Evolutionary conservation across 1,140 invertebrate species (phyloP), one percentile per base, ranked within the genome.

Genomic region (Rhagoletis zephyria): DNA sequence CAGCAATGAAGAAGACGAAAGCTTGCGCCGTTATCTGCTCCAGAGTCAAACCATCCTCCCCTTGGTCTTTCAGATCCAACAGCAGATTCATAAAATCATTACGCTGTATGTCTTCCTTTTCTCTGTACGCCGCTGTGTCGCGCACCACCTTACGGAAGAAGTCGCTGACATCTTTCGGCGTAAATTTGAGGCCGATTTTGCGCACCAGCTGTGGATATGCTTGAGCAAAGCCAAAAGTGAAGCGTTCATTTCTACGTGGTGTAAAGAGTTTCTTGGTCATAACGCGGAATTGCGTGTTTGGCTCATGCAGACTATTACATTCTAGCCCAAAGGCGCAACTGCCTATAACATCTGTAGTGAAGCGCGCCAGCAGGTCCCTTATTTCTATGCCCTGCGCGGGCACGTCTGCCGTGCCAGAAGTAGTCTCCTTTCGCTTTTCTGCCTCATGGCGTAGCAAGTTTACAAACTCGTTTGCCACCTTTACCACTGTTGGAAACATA

Each of bases 301-400:
- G 92, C 87, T 94, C 90, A 4, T 91, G 91, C 5, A 94, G 90
- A 19, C 93, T 92, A 85, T 94, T 93, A 45, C 93, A 93, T 16
- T 94, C 93, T 3, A 94, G 88, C 0, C 94, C 94, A 77, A 94
- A 95, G 16, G 93, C 94, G 87, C 93, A 93, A 9, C 91, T 93
- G 0, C 94, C 94, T 42, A 95, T 94, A 1, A 94, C 92, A 90
- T 96, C 95, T 64, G 95, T 95, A 0, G 95, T 94, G 88, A 94
- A 96, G 77, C 94, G 93, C 0, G 94, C 94, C 74, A 95, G 94
- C 2, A 95, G 89, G 30, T 96, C 94, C 16, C 94, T 94, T 59
- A 95, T 93, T 89, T 95, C 94, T 1, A 95, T 77, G 60, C 90
- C 88, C 42, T 3, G 90, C 48, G 88, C 93, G 87, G 16, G 4